phyloP scores from a whole-genome alignment of 1,140 invertebrate genomes.

The Cotesia chilonis region DNA sequence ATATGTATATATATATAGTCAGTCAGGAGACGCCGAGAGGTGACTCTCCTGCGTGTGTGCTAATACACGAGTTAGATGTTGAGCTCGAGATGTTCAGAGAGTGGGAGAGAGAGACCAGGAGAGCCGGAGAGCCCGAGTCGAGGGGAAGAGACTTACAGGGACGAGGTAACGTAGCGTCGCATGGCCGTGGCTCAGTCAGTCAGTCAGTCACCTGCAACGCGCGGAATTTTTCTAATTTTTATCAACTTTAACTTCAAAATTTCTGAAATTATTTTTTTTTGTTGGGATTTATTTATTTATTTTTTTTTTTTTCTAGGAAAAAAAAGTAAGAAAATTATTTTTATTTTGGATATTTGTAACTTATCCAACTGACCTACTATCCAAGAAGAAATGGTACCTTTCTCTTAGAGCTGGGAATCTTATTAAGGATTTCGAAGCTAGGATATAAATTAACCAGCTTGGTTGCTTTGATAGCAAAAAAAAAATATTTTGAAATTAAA shows the following conservation, averaged over 20 bases:
- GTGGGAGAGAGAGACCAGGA: constrained; percentile 21
- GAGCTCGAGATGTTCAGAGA: constrained; percentile 27
- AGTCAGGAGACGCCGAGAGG: constrained; percentile 36
- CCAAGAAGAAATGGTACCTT: constrained; percentile 3
- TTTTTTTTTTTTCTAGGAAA: neutral
- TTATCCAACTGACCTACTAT: constrained; percentile 4
- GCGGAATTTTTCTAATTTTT: constrained; percentile 10
- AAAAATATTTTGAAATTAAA: no score
- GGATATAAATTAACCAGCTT: no score
- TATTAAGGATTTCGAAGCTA: neutral
- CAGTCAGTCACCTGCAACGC: constrained; percentile 35
- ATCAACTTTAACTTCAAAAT: neutral
- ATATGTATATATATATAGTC: no score
- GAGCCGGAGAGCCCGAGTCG: constrained; percentile 20
- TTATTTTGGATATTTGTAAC: neutral
- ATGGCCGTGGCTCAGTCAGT: constrained; percentile 36
- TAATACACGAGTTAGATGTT: no score
- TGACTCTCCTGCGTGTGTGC: constrained; percentile 35
- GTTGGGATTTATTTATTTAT: no score
- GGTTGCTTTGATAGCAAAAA: no score
- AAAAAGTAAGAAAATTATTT: neutral
- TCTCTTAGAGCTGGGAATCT: neutral
- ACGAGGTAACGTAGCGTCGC: constrained; percentile 30
- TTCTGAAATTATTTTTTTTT: no score
- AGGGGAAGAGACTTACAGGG: constrained; percentile 24